These are phyloP conservation scores for Ceratina australensis DNA, from an alignment of 1,140 invertebrate genomes.

Conservation along the genomic window DNA sequence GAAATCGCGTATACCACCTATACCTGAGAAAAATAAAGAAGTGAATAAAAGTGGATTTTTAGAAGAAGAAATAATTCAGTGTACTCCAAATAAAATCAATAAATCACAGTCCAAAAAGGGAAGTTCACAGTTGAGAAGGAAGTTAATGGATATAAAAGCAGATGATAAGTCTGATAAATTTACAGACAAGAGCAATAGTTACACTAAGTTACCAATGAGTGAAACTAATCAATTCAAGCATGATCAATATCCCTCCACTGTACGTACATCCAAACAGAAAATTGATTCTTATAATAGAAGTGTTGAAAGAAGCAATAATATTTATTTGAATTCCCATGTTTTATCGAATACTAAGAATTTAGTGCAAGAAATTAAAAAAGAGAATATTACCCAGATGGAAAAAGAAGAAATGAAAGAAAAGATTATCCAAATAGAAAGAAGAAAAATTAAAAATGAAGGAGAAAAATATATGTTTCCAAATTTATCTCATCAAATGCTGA, in stretches of 20 bases:
- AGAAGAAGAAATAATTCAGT: conserved; percentile 48
- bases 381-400: too few species aligned
- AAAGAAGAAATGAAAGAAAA: neutral
- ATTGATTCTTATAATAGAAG: neutral
- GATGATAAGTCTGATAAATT: neutral
- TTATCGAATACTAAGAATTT: neutral
- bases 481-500: neutral
- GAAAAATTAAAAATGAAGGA: too few species aligned
- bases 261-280: conserved; percentile 1
- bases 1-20: neutral
- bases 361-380: neutral
- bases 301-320: neutral
- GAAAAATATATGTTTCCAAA: neutral
- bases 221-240: neutral
- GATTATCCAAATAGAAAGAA: neutral
- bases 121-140: conserved; percentile 31
- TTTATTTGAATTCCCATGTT: neutral
- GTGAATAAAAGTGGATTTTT: neutral
- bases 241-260: neutral
- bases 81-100: conserved; percentile 39
- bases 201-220: neutral
- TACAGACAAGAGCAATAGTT: neutral
- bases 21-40: neutral
- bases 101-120: conserved; percentile 10
- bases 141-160: neutral